Evolutionary conservation across 2,888 invertebrate genomes (phyloP).

Genomic region (Agelastica alni): DNA sequence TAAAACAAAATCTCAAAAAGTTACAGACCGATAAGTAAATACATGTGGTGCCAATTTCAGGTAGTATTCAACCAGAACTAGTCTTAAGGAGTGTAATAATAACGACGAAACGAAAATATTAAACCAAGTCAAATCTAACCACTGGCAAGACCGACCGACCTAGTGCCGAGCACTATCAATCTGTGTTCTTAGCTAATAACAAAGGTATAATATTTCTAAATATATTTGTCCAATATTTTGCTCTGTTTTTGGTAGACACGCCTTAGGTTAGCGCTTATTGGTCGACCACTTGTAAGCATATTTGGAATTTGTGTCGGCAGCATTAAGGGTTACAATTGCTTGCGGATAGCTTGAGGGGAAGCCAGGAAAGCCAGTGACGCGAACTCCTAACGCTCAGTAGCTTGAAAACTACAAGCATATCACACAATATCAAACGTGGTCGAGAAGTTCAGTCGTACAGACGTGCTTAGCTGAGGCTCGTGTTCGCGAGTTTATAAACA

Average conservation of each 20-base stretch:
- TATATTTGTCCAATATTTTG: conserved; percentile 53
- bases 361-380: conserved; percentile 38
- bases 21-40: conserved; percentile 14
- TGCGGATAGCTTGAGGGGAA: conserved; percentile 36
- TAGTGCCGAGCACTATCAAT: conserved; percentile 37
- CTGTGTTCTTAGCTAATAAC: conserved; percentile 40
- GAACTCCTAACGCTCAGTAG: conserved; percentile 36
- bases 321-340: conserved; percentile 36
- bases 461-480: no score
- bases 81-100: not conserved
- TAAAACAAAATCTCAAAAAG: conserved; percentile 22
- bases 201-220: conserved; percentile 46
- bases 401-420: conserved; percentile 25
- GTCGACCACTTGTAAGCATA: conserved; percentile 36
- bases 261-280: conserved; percentile 47
- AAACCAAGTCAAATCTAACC: conserved; percentile 4
- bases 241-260: conserved; percentile 51
- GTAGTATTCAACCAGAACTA: conserved; percentile 17
- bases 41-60: conserved; percentile 18
- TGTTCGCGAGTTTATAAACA: conserved; percentile 31
- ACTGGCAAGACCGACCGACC: conserved; percentile 22
- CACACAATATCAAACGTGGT: conserved; percentile 40
- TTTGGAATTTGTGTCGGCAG: conserved; percentile 37
- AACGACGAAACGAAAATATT: conserved; percentile 3
- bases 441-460: conserved; percentile 30